phyloP scores from a whole-genome alignment of 2,888 invertebrate species.

The Tipula unca region DNA sequence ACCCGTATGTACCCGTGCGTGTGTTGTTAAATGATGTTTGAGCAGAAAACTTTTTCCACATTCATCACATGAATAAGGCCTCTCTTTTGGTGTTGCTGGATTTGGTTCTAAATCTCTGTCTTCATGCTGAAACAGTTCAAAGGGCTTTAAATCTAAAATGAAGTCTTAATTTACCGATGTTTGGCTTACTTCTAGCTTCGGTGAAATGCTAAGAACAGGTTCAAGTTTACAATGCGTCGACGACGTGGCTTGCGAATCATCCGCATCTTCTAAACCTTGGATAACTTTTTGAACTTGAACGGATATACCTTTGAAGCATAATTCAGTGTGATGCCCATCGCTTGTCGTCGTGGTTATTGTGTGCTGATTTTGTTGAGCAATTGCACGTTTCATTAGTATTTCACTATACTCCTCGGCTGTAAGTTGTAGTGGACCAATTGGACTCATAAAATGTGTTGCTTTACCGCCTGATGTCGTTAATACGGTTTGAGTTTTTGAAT shows the following conservation, averaged over 20 bases:
- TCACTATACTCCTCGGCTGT: conserved; percentile 72
- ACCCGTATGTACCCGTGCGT: conserved; percentile 73
- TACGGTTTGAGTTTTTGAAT: conserved; percentile 42
- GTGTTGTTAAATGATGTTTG: conserved; percentile 77
- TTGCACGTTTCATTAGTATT: conserved; percentile 65
- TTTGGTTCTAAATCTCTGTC: conserved; percentile 32
- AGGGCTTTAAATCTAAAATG: not conserved
- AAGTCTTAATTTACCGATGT: not conserved
- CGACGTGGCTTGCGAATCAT: conserved; percentile 42
- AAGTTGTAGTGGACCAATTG: conserved; percentile 61
- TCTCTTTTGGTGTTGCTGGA: conserved; percentile 49
- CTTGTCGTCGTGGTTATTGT: conserved; percentile 35
- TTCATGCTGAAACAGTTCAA: conserved; percentile 31
- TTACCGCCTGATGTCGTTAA: conserved; percentile 37
- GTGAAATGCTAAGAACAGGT: conserved; percentile 42
- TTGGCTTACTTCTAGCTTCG: conserved; percentile 35
- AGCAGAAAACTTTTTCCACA: conserved; percentile 76
- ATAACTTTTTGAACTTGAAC: conserved; percentile 44
- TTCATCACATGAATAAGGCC: conserved; percentile 74
- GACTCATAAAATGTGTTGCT: conserved; percentile 55
- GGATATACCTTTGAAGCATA: conserved; percentile 35
- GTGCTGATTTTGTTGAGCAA: conserved; percentile 48
- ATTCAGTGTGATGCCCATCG: conserved; percentile 35
- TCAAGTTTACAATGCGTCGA: conserved; percentile 41
- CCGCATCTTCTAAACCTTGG: conserved; percentile 42